phyloP scores from a whole-genome alignment of 1,140 invertebrate species.

The Brachionus angularis region DNA sequence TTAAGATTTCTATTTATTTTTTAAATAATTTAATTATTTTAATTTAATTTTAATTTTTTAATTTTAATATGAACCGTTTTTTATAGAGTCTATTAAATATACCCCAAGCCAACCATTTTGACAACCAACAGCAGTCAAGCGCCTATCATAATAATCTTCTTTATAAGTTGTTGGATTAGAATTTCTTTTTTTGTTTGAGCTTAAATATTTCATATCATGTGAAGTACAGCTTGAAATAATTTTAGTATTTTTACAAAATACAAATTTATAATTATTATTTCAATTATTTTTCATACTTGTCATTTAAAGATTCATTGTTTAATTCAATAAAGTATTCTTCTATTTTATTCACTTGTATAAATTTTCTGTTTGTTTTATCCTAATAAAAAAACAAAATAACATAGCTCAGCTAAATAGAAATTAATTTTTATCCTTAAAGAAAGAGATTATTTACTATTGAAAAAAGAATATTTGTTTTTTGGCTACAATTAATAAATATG shows the following conservation, averaged over 20 bases:
- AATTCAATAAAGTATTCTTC: conserved; percentile 22
- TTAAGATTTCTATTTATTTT: conserved; percentile 22
- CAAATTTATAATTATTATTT: not conserved
- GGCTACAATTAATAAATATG: conserved; percentile 16
- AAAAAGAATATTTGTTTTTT: not conserved
- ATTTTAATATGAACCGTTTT: not conserved
- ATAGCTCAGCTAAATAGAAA: not conserved
- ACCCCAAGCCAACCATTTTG: conserved; percentile 34
- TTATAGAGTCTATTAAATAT: not conserved
- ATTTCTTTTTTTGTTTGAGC: too few species aligned
- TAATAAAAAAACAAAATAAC: not conserved
- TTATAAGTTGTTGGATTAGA: too few species aligned
- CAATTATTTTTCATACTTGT: not conserved
- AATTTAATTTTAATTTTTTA: too few species aligned
- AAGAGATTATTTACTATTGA: conserved; percentile 23
- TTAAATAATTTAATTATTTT: not conserved
- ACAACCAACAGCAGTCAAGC: conserved; percentile 27
- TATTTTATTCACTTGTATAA: not conserved
- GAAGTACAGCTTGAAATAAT: conserved; percentile 6
- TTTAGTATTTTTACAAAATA: not conserved
- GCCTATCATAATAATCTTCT: not conserved
- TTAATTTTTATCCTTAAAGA: not conserved
- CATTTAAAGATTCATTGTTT: not conserved
- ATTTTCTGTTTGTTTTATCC: conserved; percentile 30
- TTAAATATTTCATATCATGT: conserved; percentile 32